Conservation (phyloP, 2,113 vertebrate species). For the Atherinomorus stipes region DNA sequence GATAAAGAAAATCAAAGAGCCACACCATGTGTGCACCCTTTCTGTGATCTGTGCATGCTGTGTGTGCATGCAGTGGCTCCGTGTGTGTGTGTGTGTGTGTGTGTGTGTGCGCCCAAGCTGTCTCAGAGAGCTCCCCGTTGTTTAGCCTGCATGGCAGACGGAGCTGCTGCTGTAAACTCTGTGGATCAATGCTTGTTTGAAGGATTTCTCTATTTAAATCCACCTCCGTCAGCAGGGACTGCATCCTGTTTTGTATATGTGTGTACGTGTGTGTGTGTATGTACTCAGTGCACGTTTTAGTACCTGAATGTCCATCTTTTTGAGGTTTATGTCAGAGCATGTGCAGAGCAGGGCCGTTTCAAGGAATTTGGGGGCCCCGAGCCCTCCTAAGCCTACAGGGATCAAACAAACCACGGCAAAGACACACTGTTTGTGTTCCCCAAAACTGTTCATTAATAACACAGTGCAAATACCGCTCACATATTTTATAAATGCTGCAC, state of each 20-base stretch:
- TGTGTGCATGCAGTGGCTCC: constrained; percentile 3
- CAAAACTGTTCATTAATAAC: too few relatives aligned
- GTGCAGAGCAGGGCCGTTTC: too few relatives aligned
- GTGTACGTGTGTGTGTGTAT: constrained; percentile 13
- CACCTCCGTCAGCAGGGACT: constrained; percentile 73
- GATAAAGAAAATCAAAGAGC: constrained; percentile 54
- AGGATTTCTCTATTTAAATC: constrained; percentile 72
- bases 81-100: constrained; percentile 25
- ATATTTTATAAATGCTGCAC: too few relatives aligned
- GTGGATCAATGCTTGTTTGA: constrained; percentile 74
- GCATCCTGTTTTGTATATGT: constrained; percentile 5
- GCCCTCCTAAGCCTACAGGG: too few relatives aligned
- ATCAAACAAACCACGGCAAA: too few relatives aligned
- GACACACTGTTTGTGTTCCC: too few relatives aligned
- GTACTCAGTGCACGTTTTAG: neutral
- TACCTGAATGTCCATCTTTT: constrained; percentile 32
- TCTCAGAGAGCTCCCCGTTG: constrained; percentile 65
- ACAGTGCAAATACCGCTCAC: too few relatives aligned
- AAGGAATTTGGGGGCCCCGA: too few relatives aligned
- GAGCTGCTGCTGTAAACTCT: constrained; percentile 52
- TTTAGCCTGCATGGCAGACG: constrained; percentile 52
- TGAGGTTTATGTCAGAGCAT: constrained; percentile 30
- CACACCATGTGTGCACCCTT: constrained; percentile 17
- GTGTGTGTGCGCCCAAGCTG: constrained; percentile 47
- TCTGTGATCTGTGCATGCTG: constrained; percentile 13